phyloP scores from a whole-genome alignment of 1,140 invertebrate genomes.

The Pararge aegeria region DNA sequence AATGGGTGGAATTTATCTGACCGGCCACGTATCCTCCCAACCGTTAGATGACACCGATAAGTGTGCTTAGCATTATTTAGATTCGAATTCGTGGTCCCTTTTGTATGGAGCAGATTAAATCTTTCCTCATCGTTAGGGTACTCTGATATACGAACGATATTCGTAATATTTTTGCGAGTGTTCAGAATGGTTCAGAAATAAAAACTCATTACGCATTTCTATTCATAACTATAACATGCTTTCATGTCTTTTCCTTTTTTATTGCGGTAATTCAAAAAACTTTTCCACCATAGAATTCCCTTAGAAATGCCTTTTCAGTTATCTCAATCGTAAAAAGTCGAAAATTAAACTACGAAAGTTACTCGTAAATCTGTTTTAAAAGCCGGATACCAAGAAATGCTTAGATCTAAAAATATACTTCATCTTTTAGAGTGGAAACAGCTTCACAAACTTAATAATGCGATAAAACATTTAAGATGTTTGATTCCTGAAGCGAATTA shows the following conservation, averaged over 20 bases:
- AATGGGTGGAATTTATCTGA: slow-evolving; percentile 40
- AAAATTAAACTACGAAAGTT: not conserved
- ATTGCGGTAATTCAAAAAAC: too few relatives aligned
- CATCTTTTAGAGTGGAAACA: not conserved
- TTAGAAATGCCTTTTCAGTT: too few relatives aligned
- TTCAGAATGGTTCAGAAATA: too few relatives aligned
- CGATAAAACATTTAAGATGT: slow-evolving; percentile 14
- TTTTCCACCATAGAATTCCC: too few relatives aligned
- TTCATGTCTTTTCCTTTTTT: too few relatives aligned
- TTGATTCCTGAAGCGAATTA: slow-evolving; percentile 22
- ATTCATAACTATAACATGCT: too few relatives aligned
- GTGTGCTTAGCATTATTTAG: slow-evolving; percentile 38
- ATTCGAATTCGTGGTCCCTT: slow-evolving; percentile 27
- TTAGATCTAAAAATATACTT: slow-evolving; percentile 4
- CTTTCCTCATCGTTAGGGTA: not conserved
- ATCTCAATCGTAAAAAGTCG: too few relatives aligned
- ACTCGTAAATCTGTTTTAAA: slow-evolving; percentile 1
- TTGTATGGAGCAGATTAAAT: slow-evolving; percentile 18
- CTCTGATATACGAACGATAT: not conserved
- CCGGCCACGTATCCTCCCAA: slow-evolving; percentile 35
- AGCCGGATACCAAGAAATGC: slow-evolving; percentile 4
- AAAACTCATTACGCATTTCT: too few relatives aligned
- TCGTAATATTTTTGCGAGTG: too few relatives aligned
- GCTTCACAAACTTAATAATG: slow-evolving; percentile 12
- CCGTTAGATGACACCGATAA: slow-evolving; percentile 38